A percentile compares a stretch with the other conserved stretches of the same genome.
These are phyloP conservation scores for Tolypeutes matacus DNA, from an alignment of 2,797 vertebrate genomes.

Conservation along the genomic window DNA sequence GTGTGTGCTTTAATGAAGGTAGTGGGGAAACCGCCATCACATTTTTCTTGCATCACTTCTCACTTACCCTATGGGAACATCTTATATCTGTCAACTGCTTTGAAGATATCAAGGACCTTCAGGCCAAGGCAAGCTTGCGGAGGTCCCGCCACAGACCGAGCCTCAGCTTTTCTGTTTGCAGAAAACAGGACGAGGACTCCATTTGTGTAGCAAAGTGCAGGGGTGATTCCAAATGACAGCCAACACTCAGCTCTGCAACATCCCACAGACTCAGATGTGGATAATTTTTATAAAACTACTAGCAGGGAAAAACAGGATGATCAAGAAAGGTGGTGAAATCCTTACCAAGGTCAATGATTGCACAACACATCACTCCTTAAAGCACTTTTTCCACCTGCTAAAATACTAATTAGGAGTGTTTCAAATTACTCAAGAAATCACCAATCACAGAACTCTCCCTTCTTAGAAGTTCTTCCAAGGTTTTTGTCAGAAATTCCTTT, in stretches of 20 bases:
- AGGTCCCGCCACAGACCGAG: constrained; percentile 58
- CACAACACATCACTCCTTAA: constrained; percentile 3
- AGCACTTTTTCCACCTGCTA: constrained; percentile 64
- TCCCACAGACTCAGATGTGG: neutral
- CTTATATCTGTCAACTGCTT: neutral
- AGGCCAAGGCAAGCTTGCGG: constrained; percentile 6
- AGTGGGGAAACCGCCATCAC: neutral
- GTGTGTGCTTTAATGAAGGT: neutral
- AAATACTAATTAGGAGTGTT: constrained; percentile 53
- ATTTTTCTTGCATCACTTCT: neutral
- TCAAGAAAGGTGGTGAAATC: constrained; percentile 59
- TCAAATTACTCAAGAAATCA: constrained; percentile 56
- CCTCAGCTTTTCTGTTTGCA: constrained; percentile 27
- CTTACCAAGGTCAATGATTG: neutral
- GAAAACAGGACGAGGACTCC: constrained; percentile 29
- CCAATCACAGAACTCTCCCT: constrained; percentile 56
- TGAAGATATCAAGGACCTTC: neutral
- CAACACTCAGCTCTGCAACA: neutral
- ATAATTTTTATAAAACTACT: constrained; percentile 49
- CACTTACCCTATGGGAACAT: neutral
- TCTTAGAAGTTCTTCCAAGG: constrained; percentile 53
- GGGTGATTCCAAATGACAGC: neutral
- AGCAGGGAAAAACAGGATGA: constrained; percentile 67
- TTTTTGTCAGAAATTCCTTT: constrained; percentile 73
- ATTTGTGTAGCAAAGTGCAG: neutral